Base-by-base conservation (phyloP, 2,113 vertebrate species). In the Melanerpes aurifrons region DNA sequence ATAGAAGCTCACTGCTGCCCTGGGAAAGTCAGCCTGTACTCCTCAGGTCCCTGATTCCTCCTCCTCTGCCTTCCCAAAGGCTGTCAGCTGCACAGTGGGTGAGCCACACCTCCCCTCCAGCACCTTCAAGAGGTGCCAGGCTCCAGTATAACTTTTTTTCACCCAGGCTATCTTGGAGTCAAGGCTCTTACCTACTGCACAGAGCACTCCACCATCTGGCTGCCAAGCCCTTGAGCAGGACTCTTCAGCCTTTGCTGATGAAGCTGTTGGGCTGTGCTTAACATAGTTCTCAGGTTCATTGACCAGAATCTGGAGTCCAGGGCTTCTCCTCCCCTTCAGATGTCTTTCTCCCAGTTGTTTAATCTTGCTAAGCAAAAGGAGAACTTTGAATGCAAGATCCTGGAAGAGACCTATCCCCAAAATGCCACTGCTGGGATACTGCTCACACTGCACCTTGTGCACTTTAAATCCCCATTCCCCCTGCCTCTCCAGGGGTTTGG, bases 51-150 rank as follows among this genome's bases (percentile, higher is more conserved):
- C 54, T 16, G 11, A 61, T 15, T 15, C 1, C 0, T 86, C 53
- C 57, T 73, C 0, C 50, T 59, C 32, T 82, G 48, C 43, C 32
- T 17, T 81, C 43, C 56, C n/a, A 14, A 47, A 67, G 40, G 45
- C 50, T 2, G 0, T 35, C 20, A 18, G 24, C 26, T 59, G 9
- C 24, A 81, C 57, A 50, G 15, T 1, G 21, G 26, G 0, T 6
- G 45, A 37, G 37, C 35, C 47, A 28, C 9, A 10, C 6, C 50
- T 79, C 9, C 59, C 24, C 35, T 58, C 64, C 7, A 7, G 47
- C 57, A 53, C 24, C 18, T 26, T 4, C 10, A 58, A 25, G 63
- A 73, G 56, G 10, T 58, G 61, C 62, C 29, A 62, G 18, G 48
- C 4, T 35, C 13, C 17, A 7, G 40, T 22, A 9, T 10, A 19